Percentiles rank a stretch among this genome's conserved stretches.
Conservation (phyloP, 2,113 vertebrate species). For the Cichladusa arquata region DNA sequence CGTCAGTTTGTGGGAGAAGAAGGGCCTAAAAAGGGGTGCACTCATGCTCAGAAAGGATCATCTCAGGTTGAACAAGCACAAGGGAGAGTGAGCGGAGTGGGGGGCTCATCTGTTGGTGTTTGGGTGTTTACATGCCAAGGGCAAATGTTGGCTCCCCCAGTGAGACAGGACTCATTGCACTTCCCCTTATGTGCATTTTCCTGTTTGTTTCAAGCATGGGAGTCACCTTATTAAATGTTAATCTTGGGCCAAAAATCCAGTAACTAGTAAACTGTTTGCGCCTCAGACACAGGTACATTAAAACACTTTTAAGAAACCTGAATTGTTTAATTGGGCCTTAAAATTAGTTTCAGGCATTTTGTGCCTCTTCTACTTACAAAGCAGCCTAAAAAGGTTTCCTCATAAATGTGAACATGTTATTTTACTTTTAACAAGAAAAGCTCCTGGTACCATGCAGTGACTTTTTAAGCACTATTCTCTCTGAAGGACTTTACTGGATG, state of each 20-base stretch:
- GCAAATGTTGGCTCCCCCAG: no score
- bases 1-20: accelerated
- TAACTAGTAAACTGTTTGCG: not conserved
- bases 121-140: not conserved
- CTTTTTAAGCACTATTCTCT: slow-evolving; percentile 1
- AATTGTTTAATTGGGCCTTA: not conserved
- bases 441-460: not conserved
- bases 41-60: not conserved
- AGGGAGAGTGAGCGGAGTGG: accelerated
- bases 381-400: not conserved
- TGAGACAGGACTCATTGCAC: accelerated
- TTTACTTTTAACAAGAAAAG: slow-evolving; percentile 25
- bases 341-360: not conserved
- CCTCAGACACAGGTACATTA: not conserved
- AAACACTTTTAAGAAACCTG: not conserved
- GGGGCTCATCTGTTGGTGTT: no score
- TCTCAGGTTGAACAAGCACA: not conserved
- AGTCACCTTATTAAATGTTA: not conserved
- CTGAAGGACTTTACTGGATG: slow-evolving; percentile 4
- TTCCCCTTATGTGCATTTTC: accelerated
- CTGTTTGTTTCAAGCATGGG: not conserved
- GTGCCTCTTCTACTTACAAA: not conserved
- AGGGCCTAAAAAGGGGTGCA: not conserved
- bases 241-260: not conserved
- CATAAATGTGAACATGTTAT: not conserved